Evolutionary conservation across 2,113 vertebrate species (phyloP).

Genomic region (Casuarius casuarius): DNA sequence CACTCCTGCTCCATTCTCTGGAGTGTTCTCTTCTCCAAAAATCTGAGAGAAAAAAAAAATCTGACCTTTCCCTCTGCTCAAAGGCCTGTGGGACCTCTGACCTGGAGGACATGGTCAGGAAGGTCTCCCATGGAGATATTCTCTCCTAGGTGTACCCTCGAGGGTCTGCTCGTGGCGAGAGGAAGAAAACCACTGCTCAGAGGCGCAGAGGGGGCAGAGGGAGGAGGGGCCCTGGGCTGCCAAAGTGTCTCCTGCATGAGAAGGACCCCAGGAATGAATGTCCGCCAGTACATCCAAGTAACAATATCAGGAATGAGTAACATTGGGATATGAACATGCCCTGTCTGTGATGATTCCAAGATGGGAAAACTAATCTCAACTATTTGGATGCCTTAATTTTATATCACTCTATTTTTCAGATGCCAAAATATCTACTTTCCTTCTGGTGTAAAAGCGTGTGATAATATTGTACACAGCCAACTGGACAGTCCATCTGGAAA

Average conservation of each 20-base stretch:
- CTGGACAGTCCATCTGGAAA: background rate
- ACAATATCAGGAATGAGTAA: background rate
- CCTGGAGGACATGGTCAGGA: too few species aligned
- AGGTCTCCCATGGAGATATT: background rate
- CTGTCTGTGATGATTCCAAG: background rate
- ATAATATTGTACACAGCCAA: background rate
- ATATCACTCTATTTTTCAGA: background rate
- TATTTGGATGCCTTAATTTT: background rate
- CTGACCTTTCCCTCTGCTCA: too few species aligned
- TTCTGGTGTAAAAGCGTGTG: background rate
- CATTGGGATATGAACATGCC: background rate
- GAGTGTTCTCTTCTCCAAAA: fast-evolving
- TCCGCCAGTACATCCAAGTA: background rate
- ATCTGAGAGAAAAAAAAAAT: background rate
- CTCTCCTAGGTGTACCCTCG: background rate
- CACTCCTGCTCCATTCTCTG: background rate
- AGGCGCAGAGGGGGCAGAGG: background rate
- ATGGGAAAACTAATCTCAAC: background rate
- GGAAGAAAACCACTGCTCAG: background rate
- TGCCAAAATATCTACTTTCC: background rate
- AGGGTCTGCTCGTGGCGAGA: fast-evolving
- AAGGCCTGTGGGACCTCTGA: too few species aligned
- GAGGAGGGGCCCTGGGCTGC: background rate
- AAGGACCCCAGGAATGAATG: background rate
- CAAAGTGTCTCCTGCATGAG: fast-evolving